Evolutionary conservation across 2,888 invertebrate genomes (phyloP).

Genomic region (Lycaena phlaeas): DNA sequence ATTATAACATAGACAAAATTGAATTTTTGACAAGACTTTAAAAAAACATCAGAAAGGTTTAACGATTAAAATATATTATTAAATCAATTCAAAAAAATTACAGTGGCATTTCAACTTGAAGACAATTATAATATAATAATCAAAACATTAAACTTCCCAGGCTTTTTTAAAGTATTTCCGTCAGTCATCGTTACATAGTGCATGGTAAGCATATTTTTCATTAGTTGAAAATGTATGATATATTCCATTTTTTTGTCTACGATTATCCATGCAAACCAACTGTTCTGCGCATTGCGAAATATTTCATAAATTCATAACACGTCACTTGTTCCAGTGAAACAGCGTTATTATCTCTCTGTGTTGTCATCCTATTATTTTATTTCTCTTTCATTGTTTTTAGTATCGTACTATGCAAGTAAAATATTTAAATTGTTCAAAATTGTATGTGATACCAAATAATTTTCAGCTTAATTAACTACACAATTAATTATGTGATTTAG

Average conservation of each 20-base stretch:
- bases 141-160: too few species aligned
- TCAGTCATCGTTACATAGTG: not conserved
- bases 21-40: too few species aligned
- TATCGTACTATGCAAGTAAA: slow-evolving; percentile 3
- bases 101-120: too few species aligned
- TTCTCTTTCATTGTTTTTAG: slow-evolving; percentile 7
- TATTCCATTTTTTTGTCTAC: slow-evolving; percentile 6
- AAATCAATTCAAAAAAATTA: too few species aligned
- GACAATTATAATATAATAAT: too few species aligned
- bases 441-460: not conserved
- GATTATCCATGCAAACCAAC: slow-evolving; percentile 10
- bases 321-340: slow-evolving; percentile 8
- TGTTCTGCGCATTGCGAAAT: slow-evolving; percentile 11
- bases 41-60: too few species aligned
- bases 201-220: not conserved
- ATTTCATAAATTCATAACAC: slow-evolving; percentile 11
- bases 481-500: too few species aligned
- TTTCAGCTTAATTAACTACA: too few species aligned
- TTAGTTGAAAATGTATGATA: slow-evolving; percentile 2
- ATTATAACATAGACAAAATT: too few species aligned
- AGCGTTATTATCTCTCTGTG: slow-evolving; percentile 5
- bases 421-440: slow-evolving; percentile 7
- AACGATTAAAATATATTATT: too few species aligned
- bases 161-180: too few species aligned
- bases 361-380: slow-evolving; percentile 9